Evolutionary conservation across 23 tunicate species (phyloP).

Genomic region (Ascidia mentula): DNA sequence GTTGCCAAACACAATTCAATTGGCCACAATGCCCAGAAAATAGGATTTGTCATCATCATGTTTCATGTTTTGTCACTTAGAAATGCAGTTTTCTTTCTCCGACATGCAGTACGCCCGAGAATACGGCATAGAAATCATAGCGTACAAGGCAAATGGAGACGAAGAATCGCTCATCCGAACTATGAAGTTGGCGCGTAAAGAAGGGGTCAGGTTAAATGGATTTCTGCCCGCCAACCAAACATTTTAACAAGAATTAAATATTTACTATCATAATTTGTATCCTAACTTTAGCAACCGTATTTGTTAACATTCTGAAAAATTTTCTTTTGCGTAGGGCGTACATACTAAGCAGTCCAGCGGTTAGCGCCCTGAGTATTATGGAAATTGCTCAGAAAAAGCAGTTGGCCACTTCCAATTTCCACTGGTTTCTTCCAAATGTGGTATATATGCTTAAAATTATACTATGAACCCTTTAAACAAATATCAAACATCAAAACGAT

Average conservation of each 20-base stretch:
- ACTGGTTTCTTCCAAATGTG: slow-evolving; percentile 65
- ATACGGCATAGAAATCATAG: slow-evolving; percentile 35
- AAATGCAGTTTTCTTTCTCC: slow-evolving; percentile 37
- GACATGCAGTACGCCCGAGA: slow-evolving; percentile 50
- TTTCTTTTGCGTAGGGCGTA: slow-evolving; percentile 2
- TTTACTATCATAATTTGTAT: no score
- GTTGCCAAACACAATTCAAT: no score
- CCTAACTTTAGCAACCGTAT: no score
- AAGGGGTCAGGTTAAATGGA: slow-evolving; percentile 16
- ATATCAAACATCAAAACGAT: no score
- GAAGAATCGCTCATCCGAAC: slow-evolving; percentile 19
- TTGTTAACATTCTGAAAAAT: no score
- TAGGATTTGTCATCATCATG: no score
- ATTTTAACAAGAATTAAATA: no score
- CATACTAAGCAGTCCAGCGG: slow-evolving; percentile 7
- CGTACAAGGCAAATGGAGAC: slow-evolving; percentile 33
- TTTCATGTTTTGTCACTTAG: no score
- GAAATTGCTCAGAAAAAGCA: slow-evolving; percentile 26
- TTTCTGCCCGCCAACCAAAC: no score
- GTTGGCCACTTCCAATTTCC: slow-evolving; percentile 30
- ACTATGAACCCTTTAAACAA: no score
- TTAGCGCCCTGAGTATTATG: slow-evolving; percentile 6
- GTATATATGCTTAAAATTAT: slow-evolving; percentile 9
- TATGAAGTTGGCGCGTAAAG: slow-evolving; percentile 28
- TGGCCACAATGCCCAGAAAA: no score